Conservation (phyloP, 2,113 vertebrate genomes). For the Sinocyclocheilus anophthalmus region DNA sequence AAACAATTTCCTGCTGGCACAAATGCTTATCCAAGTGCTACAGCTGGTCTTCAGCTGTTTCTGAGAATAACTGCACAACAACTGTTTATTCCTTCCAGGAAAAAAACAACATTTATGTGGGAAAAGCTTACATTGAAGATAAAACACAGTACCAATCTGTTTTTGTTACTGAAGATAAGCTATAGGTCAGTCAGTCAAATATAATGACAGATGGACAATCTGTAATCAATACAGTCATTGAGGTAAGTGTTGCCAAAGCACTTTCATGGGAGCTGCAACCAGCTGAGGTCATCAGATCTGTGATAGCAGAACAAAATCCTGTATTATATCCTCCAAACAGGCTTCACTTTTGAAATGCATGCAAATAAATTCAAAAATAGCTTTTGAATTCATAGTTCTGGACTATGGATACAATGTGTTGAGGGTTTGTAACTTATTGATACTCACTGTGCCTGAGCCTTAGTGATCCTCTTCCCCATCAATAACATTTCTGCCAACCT, state of each 20-base stretch:
- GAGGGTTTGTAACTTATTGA: neutral
- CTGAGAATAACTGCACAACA: neutral
- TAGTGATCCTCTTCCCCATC: slow-evolving; percentile 76
- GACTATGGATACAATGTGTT: neutral
- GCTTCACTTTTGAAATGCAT: neutral
- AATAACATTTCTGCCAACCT: slow-evolving; percentile 79
- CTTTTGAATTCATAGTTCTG: neutral
- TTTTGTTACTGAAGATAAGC: neutral
- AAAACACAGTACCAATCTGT: neutral
- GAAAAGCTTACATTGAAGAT: neutral
- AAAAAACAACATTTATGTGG: neutral
- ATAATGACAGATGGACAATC: neutral
- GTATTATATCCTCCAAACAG: neutral
- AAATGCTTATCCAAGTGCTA: neutral
- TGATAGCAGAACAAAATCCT: slow-evolving; percentile 42
- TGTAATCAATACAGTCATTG: neutral
- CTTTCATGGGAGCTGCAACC: slow-evolving; percentile 66
- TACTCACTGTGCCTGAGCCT: slow-evolving; percentile 85
- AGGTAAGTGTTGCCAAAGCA: neutral
- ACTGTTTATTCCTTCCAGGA: neutral
- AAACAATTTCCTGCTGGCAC: neutral
- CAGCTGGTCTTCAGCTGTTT: neutral
- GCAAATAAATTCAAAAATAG: neutral
- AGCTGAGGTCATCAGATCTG: slow-evolving; percentile 76
- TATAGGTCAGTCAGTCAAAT: neutral